phyloP scores from a whole-genome alignment of 2,888 invertebrate species.

The Agrochola litura region DNA sequence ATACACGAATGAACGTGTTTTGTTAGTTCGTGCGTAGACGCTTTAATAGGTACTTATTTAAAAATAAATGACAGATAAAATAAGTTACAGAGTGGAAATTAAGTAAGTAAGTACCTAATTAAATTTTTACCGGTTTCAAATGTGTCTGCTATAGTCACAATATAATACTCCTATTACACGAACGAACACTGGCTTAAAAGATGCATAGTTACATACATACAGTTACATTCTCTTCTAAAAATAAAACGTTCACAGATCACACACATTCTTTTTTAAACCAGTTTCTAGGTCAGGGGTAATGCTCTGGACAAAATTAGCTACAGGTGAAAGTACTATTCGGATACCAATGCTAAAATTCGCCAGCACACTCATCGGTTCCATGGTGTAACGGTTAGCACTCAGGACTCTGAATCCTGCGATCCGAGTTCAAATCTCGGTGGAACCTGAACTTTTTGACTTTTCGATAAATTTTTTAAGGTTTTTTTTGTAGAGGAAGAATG shows the following conservation, averaged over 20 bases:
- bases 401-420: constrained; percentile 96
- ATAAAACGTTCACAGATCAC: constrained; percentile 28
- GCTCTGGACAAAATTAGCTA: constrained; percentile 34
- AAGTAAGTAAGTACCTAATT: too few species aligned
- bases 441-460: constrained; percentile 85
- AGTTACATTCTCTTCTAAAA: constrained; percentile 41
- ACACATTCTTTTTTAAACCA: constrained; percentile 33
- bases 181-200: neutral
- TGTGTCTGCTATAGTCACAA: neutral
- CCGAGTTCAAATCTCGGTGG: constrained; percentile 95
- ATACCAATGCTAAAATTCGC: constrained; percentile 4
- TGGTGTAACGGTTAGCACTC: constrained; percentile 94
- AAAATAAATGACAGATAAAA: neutral
- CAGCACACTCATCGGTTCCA: constrained; percentile 75
- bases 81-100: too few species aligned
- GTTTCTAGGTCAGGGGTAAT: constrained; percentile 53
- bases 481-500: neutral
- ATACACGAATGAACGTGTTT: too few species aligned
- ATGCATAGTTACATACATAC: neutral
- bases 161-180: neutral
- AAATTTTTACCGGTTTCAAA: neutral
- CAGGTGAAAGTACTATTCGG: constrained; percentile 47
- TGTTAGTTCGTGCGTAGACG: too few species aligned
- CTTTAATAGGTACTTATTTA: too few species aligned
- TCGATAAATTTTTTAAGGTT: rapidly evolving